These are phyloP conservation scores for Platycheirus albimanus DNA, from an alignment of 2,888 invertebrate species.

Conservation along the genomic window DNA sequence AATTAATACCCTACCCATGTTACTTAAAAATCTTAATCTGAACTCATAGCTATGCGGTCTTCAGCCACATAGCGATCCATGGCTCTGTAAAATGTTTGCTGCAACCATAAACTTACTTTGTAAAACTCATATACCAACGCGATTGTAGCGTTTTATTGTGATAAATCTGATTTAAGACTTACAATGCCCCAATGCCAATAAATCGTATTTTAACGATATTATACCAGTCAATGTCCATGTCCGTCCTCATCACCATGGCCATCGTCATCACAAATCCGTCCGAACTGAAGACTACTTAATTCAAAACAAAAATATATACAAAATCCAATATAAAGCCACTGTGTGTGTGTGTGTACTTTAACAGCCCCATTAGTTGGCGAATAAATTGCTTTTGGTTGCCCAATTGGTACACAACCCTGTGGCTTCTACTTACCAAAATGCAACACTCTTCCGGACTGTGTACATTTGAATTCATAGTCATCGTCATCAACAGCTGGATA, in stretches of 20 bases:
- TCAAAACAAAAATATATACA: conserved; percentile 15
- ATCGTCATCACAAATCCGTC: conserved; percentile 11
- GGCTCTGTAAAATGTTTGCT: too few relatives aligned
- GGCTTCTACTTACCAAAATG: conserved; percentile 39
- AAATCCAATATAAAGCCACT: conserved; percentile 31
- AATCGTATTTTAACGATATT: conserved; percentile 25
- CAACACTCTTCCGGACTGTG: conserved; percentile 44
- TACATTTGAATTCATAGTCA: conserved; percentile 34
- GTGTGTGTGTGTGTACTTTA: too few relatives aligned
- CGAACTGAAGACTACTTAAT: conserved; percentile 28
- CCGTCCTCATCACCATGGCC: too few relatives aligned
- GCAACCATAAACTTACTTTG: too few relatives aligned
- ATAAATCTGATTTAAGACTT: too few relatives aligned
- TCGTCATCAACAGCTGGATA: conserved; percentile 23
- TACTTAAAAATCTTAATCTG: too few relatives aligned
- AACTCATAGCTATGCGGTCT: too few relatives aligned
- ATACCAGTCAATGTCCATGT: background rate
- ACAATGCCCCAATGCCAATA: too few relatives aligned
- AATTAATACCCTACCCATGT: too few relatives aligned
- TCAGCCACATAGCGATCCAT: too few relatives aligned
- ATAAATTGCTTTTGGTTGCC: conserved; percentile 44
- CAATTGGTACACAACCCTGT: conserved; percentile 41
- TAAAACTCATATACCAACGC: too few relatives aligned
- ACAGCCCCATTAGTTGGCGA: conserved; percentile 33
- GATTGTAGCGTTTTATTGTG: too few relatives aligned